These are phyloP conservation scores for Gobius niger DNA, from an alignment of 2,113 vertebrate species.

Conservation along the genomic window DNA sequence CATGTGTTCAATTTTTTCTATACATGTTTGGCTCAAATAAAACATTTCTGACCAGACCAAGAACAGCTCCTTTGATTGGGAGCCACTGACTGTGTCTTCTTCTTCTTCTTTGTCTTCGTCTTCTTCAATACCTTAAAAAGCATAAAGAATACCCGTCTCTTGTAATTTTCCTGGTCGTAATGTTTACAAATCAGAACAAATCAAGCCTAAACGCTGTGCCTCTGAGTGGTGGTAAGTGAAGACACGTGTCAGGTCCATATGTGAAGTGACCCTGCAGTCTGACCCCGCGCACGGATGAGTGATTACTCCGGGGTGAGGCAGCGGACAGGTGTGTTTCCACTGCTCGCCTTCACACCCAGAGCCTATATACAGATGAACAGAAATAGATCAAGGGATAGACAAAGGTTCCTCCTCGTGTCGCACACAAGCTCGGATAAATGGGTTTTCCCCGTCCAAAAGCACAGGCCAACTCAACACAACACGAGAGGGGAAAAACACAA, in stretches of 20 bases:
- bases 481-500: no score
- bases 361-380: background rate
- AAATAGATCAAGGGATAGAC: background rate
- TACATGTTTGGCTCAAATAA: no score
- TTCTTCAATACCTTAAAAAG: no score
- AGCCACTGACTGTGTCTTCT: no score
- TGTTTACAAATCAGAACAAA: background rate
- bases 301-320: constrained; percentile 10
- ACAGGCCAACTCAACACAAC: no score
- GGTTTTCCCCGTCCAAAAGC: no score
- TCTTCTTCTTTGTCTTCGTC: no score
- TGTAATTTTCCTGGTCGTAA: background rate
- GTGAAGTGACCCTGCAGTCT: constrained; percentile 19
- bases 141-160: background rate
- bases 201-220: background rate
- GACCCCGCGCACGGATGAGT: constrained; percentile 10
- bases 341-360: constrained; percentile 23
- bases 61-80: no score
- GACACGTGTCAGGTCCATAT: constrained; percentile 6
- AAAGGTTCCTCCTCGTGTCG: no score
- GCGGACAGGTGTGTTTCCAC: constrained; percentile 29
- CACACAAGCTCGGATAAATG: no score
- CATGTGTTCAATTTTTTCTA: no score
- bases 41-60: no score
- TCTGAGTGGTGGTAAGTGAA: background rate